Evolutionary conservation across 92 coral and sea anemone genomes (phyloP).

Genomic region (Ricordea florida): DNA sequence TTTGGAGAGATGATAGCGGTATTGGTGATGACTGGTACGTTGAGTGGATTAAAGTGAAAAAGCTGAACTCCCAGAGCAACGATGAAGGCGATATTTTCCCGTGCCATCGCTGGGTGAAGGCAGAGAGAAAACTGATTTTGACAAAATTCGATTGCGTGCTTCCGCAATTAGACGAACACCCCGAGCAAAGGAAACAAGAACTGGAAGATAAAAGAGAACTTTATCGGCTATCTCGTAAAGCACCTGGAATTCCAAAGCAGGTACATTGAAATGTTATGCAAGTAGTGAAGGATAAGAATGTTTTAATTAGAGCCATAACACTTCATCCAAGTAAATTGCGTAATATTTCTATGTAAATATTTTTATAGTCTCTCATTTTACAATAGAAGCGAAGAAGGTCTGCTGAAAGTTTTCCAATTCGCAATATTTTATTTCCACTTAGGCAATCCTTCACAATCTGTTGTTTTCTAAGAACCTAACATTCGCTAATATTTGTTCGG

Average conservation of each 20-base stretch:
- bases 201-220: slow-evolving; percentile 77
- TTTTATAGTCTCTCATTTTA: no score
- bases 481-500: no score
- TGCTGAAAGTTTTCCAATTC: no score
- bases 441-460: no score
- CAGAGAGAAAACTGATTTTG: slow-evolving; percentile 70
- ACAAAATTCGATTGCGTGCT: slow-evolving; percentile 87
- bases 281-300: no score
- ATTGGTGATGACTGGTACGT: slow-evolving; percentile 94
- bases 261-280: background rate
- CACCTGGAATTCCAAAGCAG: slow-evolving; percentile 98
- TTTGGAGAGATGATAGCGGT: slow-evolving; percentile 96
- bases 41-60: slow-evolving; percentile 87
- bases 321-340: no score
- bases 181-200: slow-evolving; percentile 83
- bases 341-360: no score
- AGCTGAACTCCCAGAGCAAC: slow-evolving; percentile 27
- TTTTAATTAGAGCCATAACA: no score
- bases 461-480: no score
- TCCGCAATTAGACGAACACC: slow-evolving; percentile 87
- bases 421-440: no score
- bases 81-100: slow-evolving; percentile 81
- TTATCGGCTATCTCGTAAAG: slow-evolving; percentile 80
- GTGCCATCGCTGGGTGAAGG: slow-evolving; percentile 95
- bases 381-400: no score